Evolutionary conservation across 2,797 vertebrate genomes (phyloP).

Genomic region (Microchirus variegatus): DNA sequence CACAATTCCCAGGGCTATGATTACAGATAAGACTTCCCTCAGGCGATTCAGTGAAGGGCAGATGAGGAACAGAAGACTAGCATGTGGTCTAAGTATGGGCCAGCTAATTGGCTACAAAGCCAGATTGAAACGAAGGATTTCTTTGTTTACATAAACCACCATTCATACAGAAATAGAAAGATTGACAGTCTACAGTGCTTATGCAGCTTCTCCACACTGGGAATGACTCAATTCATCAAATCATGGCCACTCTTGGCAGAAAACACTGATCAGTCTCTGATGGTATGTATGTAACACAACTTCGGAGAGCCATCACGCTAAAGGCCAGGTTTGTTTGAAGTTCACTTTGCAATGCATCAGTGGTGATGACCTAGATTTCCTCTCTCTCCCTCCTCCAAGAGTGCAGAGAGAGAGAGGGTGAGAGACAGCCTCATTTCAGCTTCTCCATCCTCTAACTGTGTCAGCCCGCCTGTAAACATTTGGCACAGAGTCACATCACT

Average conservation of each 20-base stretch:
- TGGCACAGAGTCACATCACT: slow-evolving; percentile 70
- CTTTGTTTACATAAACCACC: slow-evolving; percentile 4
- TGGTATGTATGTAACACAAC: slow-evolving; percentile 69
- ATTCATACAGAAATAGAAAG: slow-evolving; percentile 10
- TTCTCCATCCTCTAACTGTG: slow-evolving; percentile 75
- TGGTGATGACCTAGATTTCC: slow-evolving; percentile 80
- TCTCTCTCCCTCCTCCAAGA: slow-evolving; percentile 66
- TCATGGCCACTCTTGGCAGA: slow-evolving; percentile 53
- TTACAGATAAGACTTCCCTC: slow-evolving; percentile 63
- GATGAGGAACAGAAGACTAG: slow-evolving; percentile 48
- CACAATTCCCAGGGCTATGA: slow-evolving; percentile 65
- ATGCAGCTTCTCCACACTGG: neutral
- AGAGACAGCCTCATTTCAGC: slow-evolving; percentile 71
- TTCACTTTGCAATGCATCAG: slow-evolving; percentile 78
- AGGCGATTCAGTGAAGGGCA: slow-evolving; percentile 60
- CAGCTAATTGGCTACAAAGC: slow-evolving; percentile 42
- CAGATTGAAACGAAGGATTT: slow-evolving; percentile 17
- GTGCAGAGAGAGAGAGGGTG: slow-evolving; percentile 52
- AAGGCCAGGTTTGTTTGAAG: slow-evolving; percentile 81
- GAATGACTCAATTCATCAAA: slow-evolving; percentile 38
- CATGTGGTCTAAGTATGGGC: slow-evolving; percentile 50
- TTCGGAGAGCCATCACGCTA: slow-evolving; percentile 69
- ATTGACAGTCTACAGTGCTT: slow-evolving; percentile 3
- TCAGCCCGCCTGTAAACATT: slow-evolving; percentile 79
- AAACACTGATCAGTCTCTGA: slow-evolving; percentile 67